A percentile compares a stretch with the other conserved stretches of the same genome.
Evolutionary conservation across 2,113 vertebrate species (phyloP).

Genomic region (Triplophysa dalaica): DNA sequence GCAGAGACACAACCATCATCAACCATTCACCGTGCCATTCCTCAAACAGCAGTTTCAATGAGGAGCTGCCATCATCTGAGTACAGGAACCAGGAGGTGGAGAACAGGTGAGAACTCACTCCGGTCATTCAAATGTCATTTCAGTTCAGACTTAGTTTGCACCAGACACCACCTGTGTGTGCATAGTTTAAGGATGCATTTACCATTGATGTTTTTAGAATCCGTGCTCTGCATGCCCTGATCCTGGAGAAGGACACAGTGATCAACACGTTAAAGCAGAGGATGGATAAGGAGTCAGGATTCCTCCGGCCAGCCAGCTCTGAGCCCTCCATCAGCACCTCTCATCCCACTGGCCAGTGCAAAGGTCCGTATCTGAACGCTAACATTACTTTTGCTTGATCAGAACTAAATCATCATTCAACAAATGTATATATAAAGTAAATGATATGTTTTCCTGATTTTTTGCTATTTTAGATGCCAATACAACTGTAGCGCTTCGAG

Average conservation of each 20-base stretch:
- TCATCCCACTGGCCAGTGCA: constrained; percentile 11
- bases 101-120: constrained; percentile 79
- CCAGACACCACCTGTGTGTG: not conserved
- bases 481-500: no score
- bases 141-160: not conserved
- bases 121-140: no score
- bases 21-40: constrained; percentile 89
- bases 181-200: not conserved
- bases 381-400: not conserved
- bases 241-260: constrained; percentile 91
- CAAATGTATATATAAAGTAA: no score
- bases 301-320: constrained; percentile 79
- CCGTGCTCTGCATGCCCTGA: constrained; percentile 87
- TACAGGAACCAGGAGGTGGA: constrained; percentile 93
- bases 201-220: constrained; percentile 70
- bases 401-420: not conserved
- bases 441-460: no score
- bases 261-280: constrained; percentile 93
- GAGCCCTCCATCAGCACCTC: constrained; percentile 79
- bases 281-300: constrained; percentile 75
- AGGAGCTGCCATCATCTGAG: constrained; percentile 80
- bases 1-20: constrained; percentile 92
- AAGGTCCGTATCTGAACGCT: constrained; percentile 60
- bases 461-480: no score
- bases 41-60: constrained; percentile 89